Conservation (phyloP, 1,140 invertebrate species). For the Bathynomus jamesi region DNA sequence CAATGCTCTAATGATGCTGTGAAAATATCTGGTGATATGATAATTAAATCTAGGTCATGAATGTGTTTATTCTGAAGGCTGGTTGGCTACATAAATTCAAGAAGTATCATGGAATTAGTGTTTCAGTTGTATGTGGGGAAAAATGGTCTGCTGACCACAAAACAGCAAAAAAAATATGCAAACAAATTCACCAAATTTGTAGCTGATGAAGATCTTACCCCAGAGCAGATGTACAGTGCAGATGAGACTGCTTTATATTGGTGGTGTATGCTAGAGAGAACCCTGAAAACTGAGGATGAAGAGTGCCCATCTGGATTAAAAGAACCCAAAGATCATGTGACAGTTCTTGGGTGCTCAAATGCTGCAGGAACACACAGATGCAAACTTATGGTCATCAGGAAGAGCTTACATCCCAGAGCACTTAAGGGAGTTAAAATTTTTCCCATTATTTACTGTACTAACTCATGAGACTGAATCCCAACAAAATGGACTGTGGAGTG, state of each 20-base stretch:
- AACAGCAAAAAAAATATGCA: background rate
- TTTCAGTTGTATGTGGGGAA: background rate
- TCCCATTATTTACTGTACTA: background rate
- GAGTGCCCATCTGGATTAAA: background rate
- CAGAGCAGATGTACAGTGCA: slow-evolving; percentile 13
- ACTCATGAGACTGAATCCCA: background rate
- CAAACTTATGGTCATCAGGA: slow-evolving; percentile 13
- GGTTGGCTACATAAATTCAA: too few species aligned
- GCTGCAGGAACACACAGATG: too few species aligned
- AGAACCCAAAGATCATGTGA: slow-evolving; percentile 6
- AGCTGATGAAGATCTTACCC: slow-evolving; percentile 3
- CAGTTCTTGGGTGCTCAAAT: slow-evolving; percentile 2
- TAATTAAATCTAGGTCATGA: too few species aligned
- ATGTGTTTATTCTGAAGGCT: too few species aligned
- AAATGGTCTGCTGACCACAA: background rate
- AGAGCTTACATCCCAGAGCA: background rate
- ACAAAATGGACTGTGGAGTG: background rate
- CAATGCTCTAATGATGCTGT: too few species aligned
- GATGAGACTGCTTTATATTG: slow-evolving; percentile 14
- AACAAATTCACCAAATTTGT: slow-evolving; percentile 2
- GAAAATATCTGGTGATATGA: too few species aligned
- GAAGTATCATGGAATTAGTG: background rate
- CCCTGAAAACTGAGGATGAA: background rate
- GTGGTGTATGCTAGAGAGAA: slow-evolving; percentile 8
- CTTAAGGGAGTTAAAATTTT: background rate